Conservation (phyloP, 2,797 vertebrate species). For the Bradypodion ventrale region DNA sequence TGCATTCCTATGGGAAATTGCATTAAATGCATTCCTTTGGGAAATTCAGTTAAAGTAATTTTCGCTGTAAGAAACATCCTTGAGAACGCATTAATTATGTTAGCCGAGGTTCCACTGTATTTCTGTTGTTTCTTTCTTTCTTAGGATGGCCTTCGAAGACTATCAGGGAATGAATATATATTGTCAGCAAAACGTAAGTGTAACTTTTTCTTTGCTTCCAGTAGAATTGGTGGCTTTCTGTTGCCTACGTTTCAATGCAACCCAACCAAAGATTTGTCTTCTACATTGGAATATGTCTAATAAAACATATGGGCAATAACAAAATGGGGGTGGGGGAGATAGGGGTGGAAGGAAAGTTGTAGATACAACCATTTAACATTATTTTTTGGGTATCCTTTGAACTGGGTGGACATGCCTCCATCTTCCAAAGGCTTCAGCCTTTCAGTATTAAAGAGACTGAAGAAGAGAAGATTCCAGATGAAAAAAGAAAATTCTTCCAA, state of each 20-base stretch:
- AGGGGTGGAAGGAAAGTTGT: neutral
- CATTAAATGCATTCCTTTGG: too few relatives aligned
- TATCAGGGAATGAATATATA: conserved; percentile 94
- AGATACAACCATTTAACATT: neutral
- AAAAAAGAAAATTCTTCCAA: too few relatives aligned
- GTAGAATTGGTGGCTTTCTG: neutral
- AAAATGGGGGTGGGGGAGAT: neutral
- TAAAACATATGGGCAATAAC: too few relatives aligned
- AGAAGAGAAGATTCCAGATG: too few relatives aligned
- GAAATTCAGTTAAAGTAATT: too few relatives aligned
- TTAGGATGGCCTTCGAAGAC: conserved; percentile 93
- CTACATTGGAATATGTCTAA: neutral
- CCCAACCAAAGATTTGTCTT: neutral
- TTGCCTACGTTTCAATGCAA: neutral
- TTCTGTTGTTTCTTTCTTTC: conserved; percentile 40
- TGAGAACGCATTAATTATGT: too few relatives aligned
- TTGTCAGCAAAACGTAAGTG: conserved; percentile 91
- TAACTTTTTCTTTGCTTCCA: neutral
- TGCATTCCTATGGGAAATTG: too few relatives aligned
- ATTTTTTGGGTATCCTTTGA: neutral
- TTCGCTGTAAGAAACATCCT: too few relatives aligned
- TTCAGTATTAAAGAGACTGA: neutral
- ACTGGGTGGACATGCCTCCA: neutral
- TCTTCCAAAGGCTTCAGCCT: neutral
- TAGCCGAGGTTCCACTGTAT: too few relatives aligned